Base-by-base conservation (phyloP, 30 jellyfish, hydroid and myxozoan species). In the Pelagia noctiluca region DNA sequence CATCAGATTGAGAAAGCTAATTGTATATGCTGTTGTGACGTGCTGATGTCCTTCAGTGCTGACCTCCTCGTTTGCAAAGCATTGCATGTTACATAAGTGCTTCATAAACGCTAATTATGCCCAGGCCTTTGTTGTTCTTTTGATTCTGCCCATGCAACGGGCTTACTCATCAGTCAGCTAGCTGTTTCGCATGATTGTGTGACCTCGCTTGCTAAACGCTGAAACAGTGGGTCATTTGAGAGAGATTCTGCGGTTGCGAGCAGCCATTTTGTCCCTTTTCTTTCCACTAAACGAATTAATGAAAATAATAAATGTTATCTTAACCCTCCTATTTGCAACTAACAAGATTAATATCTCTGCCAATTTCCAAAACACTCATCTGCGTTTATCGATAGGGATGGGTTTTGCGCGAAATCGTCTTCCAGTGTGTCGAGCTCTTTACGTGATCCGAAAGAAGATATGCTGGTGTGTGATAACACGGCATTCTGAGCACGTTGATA, bases 341-440 rank as follows among this genome's bases (percentile, higher is more conserved):
- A 79, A 79, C 49, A 31, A 50, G 90, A 79, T 79, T 79, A 79
- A 29, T 57, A 11, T 61, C 10, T 35, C 65, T n/a, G 13, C 21
- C 76, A 38, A 34, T 79, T 79, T 34, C 57, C 49, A 50, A 63
- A 63, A 67, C 90, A 79, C 37, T 63, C 82, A 79, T 37, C 42
- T 4, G 30, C 21, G 21, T 52, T 52, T 52, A 19, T 52, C 28
- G 16, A 2, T 10, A 52, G n/a, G n/a, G n/a, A n/a, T n/a, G n/a
- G n/a, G n/a, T n/a, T n/a, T n/a, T n/a, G n/a, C n/a, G n/a, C n/a
- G n/a, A n/a, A n/a, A n/a, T n/a, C n/a, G n/a, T n/a, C n/a, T n/a
- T n/a, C n/a, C n/a, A n/a, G n/a, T n/a, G n/a, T n/a, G n/a, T n/a
- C n/a, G n/a, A 70, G 8, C 83, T 70, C 67, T 22, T 70, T 70